A percentile compares a stretch with the other conserved stretches of the same genome.
These are phyloP conservation scores for Folsomia candida DNA, from an alignment of 2,888 invertebrate genomes.

Conservation along the genomic window DNA sequence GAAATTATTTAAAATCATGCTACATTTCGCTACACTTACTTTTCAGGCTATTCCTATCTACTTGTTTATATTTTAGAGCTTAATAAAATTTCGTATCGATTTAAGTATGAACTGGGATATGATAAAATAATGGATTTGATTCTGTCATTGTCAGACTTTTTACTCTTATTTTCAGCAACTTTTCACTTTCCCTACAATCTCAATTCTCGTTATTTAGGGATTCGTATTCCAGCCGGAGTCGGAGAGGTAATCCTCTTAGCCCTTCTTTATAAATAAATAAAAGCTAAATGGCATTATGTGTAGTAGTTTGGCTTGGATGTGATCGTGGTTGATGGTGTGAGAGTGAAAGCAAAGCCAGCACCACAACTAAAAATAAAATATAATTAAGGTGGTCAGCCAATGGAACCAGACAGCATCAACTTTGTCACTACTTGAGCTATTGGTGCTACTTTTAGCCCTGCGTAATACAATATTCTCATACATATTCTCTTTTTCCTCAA, in stretches of 20 bases:
- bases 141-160: not conserved
- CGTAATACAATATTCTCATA: no score
- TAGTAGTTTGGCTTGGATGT: no score
- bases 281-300: not conserved
- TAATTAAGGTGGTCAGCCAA: not conserved
- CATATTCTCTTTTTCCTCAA: no score
- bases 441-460: no score
- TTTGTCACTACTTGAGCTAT: no score
- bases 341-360: not conserved
- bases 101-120: no score
- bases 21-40: no score
- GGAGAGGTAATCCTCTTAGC: constrained; percentile 3
- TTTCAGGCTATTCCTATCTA: no score
- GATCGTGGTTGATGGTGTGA: not conserved
- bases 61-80: no score
- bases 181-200: not conserved
- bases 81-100: no score
- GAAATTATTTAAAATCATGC: no score
- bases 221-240: not conserved
- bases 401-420: not conserved
- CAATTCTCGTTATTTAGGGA: not conserved
- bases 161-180: not conserved
- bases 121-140: no score
- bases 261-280: constrained; percentile 6
- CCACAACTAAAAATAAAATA: not conserved